Base-by-base conservation (phyloP, 2,888 invertebrate species). In the Aporophyla lueneburgensis region DNA sequence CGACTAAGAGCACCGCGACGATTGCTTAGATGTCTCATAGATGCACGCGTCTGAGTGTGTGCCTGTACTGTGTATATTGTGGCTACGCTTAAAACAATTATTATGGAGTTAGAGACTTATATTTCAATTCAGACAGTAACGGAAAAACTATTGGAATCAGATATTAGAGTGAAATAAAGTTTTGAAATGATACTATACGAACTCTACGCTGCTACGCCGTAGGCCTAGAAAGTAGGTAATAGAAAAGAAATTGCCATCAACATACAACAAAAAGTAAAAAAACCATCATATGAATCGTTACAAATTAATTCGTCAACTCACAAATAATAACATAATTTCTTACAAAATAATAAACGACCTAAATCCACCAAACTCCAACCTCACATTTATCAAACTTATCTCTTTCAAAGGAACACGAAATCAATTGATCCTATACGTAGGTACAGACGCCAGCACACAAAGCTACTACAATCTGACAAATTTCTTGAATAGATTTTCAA, bases 311-410 rank as follows among this genome's bases (percentile, higher is more conserved):
- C 62, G 10, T 78, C 80, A 71, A 43, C 43, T 16, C 51, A n/a
- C 43, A n/a, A n/a, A n/a, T 46, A 80, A 80, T 19, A 43, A 43
- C 40, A 70, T 62, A 70, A 76, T 76, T 76, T 76, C 40, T 71
- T 49, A 80, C 16, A 12, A 65, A 68, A 49, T 43, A 66, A 75
- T 68, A 53, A 73, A 84, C 73, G 67, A 76, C 46, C 21, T 33
- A 24, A 73, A 65, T 33, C 9, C 5, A 65, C 1, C 1, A 24
- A 73, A 73, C 63, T 68, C 21, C 51, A 65, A 74, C 65, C 71
- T 54, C 71, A 70, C 58, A 85, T 85, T 68, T 70, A 76, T 83
- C 71, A 66, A 27, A 76, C 76, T 80, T 71, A 81, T 83, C 76
- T 81, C 71, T 33, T 63, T 40, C 54, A 65, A 68, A 72, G 73